These are phyloP conservation scores for Acleris cristana DNA, from an alignment of 2,888 invertebrate species.

Conservation along the genomic window DNA sequence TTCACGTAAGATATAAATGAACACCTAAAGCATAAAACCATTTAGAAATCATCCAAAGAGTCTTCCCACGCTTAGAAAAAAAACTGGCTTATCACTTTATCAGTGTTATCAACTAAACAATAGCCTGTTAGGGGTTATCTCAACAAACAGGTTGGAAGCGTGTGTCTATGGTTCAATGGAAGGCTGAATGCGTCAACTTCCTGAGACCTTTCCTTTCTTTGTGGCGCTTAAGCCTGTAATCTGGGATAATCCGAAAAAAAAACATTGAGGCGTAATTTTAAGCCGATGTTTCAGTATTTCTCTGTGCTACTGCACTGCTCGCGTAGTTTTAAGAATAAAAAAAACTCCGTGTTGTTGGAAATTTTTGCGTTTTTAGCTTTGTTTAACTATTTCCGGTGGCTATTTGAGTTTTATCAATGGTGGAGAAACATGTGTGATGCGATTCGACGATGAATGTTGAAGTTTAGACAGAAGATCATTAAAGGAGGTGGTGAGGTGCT, in stretches of 20 bases:
- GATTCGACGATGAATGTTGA: too few species aligned
- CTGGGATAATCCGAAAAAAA: conserved; percentile 61
- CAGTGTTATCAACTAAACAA: conserved; percentile 64
- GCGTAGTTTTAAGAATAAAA: conserved; percentile 14
- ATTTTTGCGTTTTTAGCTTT: background rate
- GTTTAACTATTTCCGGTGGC: background rate
- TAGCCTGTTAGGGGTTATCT: conserved; percentile 55
- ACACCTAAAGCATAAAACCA: too few species aligned
- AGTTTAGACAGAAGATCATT: too few species aligned
- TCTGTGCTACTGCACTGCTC: conserved; percentile 34
- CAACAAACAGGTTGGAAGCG: conserved; percentile 57
- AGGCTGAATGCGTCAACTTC: conserved; percentile 73
- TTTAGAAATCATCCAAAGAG: too few species aligned
- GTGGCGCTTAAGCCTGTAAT: conserved; percentile 47
- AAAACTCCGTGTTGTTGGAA: background rate
- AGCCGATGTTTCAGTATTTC: conserved; percentile 29
- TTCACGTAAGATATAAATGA: too few species aligned
- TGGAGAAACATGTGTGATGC: too few species aligned
- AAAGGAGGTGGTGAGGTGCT: too few species aligned
- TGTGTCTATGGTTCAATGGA: conserved; percentile 45
- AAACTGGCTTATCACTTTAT: conserved; percentile 54
- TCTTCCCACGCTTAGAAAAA: conserved; percentile 10
- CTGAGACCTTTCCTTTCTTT: conserved; percentile 54
- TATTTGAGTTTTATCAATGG: background rate
- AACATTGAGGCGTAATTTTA: conserved; percentile 52